A percentile compares a stretch with the other conserved stretches of the same genome.
Conservation (phyloP, 1,140 invertebrate genomes). For the Anastrepha obliqua region DNA sequence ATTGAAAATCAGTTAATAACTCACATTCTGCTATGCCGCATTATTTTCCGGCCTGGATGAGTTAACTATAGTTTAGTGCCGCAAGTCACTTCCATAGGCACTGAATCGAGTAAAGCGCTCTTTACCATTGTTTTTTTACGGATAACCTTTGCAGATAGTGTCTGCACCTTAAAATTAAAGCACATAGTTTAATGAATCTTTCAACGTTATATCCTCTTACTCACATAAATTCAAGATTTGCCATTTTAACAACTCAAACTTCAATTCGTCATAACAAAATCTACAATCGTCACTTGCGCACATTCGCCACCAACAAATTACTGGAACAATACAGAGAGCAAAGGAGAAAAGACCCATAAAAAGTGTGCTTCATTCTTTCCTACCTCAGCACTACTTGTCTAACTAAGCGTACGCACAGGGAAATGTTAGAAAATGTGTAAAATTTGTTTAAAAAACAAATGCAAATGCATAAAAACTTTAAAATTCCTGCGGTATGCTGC, state of each 20-base stretch:
- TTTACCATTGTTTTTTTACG: too few species aligned
- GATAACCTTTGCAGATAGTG: too few species aligned
- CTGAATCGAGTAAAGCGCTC: too few species aligned
- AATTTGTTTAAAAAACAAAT: background rate
- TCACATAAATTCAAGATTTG: background rate
- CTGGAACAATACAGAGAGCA: background rate
- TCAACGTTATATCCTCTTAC: too few species aligned
- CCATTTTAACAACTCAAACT: background rate
- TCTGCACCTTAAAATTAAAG: too few species aligned
- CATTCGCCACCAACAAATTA: slow-evolving; percentile 4
- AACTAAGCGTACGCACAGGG: background rate
- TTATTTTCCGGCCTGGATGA: too few species aligned
- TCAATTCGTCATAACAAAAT: background rate
- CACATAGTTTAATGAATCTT: too few species aligned
- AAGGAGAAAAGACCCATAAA: background rate
- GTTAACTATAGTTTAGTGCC: too few species aligned
- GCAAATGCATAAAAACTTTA: slow-evolving; percentile 34
- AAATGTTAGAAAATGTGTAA: background rate
- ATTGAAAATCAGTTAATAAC: too few species aligned
- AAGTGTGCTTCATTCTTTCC: too few species aligned
- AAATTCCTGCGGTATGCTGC: background rate
- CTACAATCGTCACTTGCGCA: background rate
- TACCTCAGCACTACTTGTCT: background rate
- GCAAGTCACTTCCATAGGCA: too few species aligned
- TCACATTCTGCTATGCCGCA: too few species aligned